Conservation (phyloP, 2,797 vertebrate species). For the Oryzias sinensis region DNA sequence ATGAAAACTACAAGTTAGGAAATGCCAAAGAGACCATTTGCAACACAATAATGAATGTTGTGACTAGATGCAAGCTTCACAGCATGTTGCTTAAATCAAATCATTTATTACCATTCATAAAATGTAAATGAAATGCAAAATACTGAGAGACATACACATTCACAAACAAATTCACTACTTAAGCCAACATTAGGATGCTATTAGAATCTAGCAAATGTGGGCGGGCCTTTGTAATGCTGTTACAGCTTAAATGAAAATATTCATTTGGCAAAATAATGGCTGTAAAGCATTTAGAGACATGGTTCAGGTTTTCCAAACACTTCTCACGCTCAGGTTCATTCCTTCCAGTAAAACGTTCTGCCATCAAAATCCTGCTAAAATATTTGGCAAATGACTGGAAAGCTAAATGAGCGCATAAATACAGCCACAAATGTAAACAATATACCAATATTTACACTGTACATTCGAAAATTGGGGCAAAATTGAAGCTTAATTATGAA, state of each 20-base stretch:
- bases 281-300: slow-evolving; percentile 1
- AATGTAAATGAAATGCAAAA: slow-evolving; percentile 47
- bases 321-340: not conserved
- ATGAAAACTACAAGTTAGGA: not conserved
- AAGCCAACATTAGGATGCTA: slow-evolving; percentile 11
- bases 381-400: slow-evolving; percentile 2
- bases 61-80: not conserved
- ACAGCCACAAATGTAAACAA: slow-evolving; percentile 6
- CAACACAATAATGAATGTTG: not conserved
- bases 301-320: slow-evolving; percentile 4
- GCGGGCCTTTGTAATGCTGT: too few relatives aligned
- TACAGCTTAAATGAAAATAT: too few relatives aligned
- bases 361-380: slow-evolving; percentile 9
- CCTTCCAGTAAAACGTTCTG: not conserved
- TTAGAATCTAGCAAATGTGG: not conserved
- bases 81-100: slow-evolving; percentile 15
- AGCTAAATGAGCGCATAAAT: slow-evolving; percentile 6
- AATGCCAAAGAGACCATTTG: not conserved
- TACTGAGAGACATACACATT: slow-evolving; percentile 26
- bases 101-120: not conserved
- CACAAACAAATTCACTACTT: slow-evolving; percentile 26
- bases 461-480: not conserved
- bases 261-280: too few relatives aligned
- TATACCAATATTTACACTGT: not conserved
- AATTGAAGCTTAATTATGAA: not conserved